Percentiles rank a stretch among this genome's conserved stretches.
Evolutionary conservation across 2,888 invertebrate genomes (phyloP).

Genomic region (Metallyticus violacea): DNA sequence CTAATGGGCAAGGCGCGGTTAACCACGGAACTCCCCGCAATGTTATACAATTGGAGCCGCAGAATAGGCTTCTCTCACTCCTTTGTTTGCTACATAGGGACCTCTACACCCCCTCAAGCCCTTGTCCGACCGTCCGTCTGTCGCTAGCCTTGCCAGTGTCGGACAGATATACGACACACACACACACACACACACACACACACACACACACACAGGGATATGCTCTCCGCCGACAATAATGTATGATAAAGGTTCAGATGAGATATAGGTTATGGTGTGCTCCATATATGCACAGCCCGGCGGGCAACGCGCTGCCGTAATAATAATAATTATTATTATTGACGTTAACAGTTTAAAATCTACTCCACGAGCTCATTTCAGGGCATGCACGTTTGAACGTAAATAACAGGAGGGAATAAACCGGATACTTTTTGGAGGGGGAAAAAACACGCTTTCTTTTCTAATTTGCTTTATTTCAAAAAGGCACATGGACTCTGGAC

Average conservation of each 20-base stretch:
- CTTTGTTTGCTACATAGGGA: background rate
- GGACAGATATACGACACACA: conserved; percentile 8
- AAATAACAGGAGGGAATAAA: no score
- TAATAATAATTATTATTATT: conserved; percentile 16
- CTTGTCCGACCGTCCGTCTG: background rate
- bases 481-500: no score
- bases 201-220: no score
- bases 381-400: no score
- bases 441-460: no score
- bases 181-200: no score
- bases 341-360: conserved; percentile 21
- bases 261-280: conserved; percentile 10
- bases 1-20: conserved; percentile 32
- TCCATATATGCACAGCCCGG: background rate
- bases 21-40: conserved; percentile 28
- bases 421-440: no score
- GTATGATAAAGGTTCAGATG: conserved; percentile 16
- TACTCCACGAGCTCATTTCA: background rate
- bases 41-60: conserved; percentile 25
- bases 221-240: conserved; percentile 16
- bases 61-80: background rate
- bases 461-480: no score
- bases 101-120: no score
- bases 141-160: background rate
- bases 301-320: background rate